phyloP scores from a whole-genome alignment of 2,888 invertebrate species.

The Diloba caeruleocephala region DNA sequence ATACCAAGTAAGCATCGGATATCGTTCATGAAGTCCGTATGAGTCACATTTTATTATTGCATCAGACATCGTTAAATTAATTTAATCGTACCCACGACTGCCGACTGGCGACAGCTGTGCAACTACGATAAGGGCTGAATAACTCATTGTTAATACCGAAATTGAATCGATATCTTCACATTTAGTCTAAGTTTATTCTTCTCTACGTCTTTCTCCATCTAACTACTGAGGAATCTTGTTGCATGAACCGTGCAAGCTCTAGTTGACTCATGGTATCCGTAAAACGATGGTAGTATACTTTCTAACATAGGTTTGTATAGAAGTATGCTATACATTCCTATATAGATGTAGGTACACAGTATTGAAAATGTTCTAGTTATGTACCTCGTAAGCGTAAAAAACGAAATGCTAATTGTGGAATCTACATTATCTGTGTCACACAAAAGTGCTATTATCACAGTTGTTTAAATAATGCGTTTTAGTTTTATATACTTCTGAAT shows the following conservation, averaged over 20 bases:
- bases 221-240: constrained; percentile 56
- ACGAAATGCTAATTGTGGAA: no score
- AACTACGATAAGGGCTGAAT: constrained; percentile 77
- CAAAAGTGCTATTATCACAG: constrained; percentile 39
- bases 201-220: constrained; percentile 7
- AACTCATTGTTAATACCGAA: constrained; percentile 72
- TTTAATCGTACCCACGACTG: constrained; percentile 66
- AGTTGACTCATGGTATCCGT: constrained; percentile 60
- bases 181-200: constrained; percentile 29
- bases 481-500: constrained; percentile 1
- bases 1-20: constrained; percentile 46
- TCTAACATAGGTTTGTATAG: constrained; percentile 16
- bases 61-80: constrained; percentile 70
- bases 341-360: constrained; percentile 8
- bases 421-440: constrained; percentile 50
- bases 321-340: no score
- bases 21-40: constrained; percentile 43
- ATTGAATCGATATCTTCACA: constrained; percentile 48
- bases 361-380: constrained; percentile 8
- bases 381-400: constrained; percentile 1
- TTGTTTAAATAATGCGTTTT: constrained; percentile 8
- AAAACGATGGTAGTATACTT: constrained; percentile 61
- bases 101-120: constrained; percentile 74
- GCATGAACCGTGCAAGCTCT: constrained; percentile 62
- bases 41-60: constrained; percentile 63